Percentiles rank a stretch among this genome's conserved stretches.
Evolutionary conservation across 1,140 invertebrate species (phyloP).

Genomic region (Drosophila pseudoobscura): DNA sequence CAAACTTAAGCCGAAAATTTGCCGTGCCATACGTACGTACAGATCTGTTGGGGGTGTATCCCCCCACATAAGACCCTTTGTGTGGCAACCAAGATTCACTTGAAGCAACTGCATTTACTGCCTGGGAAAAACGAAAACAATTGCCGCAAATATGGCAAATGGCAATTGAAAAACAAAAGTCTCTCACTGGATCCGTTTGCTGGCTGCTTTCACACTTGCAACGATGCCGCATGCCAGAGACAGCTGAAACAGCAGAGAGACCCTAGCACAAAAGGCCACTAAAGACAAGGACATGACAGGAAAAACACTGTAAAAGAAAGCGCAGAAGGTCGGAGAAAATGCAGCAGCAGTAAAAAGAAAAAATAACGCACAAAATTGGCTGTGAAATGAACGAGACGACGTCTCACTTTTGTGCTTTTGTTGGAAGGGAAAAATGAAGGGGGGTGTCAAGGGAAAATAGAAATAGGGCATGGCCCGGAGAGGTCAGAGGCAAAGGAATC

Average conservation of each 20-base stretch:
- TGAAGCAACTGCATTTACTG: conserved; percentile 59
- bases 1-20: conserved; percentile 58
- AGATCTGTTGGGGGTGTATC: too few species aligned
- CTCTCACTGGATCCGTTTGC: conserved; percentile 51
- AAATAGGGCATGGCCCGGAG: not conserved
- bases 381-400: conserved; percentile 58
- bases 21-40: conserved; percentile 5
- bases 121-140: conserved; percentile 55
- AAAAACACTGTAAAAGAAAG: not conserved
- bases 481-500: conserved; percentile 5
- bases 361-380: conserved; percentile 64
- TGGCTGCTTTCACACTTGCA: conserved; percentile 63
- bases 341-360: conserved; percentile 4
- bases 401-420: conserved; percentile 8
- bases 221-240: conserved; percentile 22
- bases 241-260: conserved; percentile 11
- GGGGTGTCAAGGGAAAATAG: too few species aligned
- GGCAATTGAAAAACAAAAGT: conserved; percentile 78
- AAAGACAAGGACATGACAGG: conserved; percentile 6
- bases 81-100: conserved; percentile 7
- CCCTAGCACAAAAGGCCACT: conserved; percentile 25
- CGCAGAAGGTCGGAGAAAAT: not conserved
- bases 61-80: too few species aligned
- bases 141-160: conserved; percentile 78
- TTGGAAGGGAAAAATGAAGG: too few species aligned